A percentile compares a stretch with the other conserved stretches of the same genome.
Conservation (phyloP, 2,113 vertebrate species). For the Gallinago media region DNA sequence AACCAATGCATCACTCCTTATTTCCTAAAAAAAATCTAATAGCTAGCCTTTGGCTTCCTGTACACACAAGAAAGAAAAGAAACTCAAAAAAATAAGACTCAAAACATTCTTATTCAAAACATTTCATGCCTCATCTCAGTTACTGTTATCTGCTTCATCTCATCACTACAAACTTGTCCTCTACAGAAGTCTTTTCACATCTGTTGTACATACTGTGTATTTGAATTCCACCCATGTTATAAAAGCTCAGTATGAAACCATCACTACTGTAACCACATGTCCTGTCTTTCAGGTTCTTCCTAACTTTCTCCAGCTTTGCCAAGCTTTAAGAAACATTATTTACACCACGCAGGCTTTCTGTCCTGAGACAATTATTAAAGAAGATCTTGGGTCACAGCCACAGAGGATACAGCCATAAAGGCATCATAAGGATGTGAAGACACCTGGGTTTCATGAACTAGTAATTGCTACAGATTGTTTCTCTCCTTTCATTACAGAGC, state of each 20-base stretch:
- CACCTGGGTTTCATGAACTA: not conserved
- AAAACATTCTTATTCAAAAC: not conserved
- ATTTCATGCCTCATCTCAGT: not conserved
- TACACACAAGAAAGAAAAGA: not conserved
- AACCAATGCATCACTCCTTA: not conserved
- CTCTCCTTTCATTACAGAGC: not conserved
- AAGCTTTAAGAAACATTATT: not conserved
- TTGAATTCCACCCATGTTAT: not conserved
- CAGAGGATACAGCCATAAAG: not conserved
- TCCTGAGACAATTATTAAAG: not conserved
- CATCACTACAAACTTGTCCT: not conserved
- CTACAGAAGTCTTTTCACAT: not conserved
- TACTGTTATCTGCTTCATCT: not conserved
- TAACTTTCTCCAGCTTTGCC: not conserved
- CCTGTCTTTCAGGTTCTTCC: not conserved
- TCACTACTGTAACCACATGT: not conserved
- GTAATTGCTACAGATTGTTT: not conserved
- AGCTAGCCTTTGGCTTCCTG: not conserved
- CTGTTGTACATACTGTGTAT: not conserved
- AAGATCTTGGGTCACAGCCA: not conserved
- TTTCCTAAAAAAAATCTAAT: not conserved
- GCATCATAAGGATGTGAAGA: not conserved
- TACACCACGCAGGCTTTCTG: not conserved
- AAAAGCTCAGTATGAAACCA: not conserved
- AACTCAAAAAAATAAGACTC: not conserved